phyloP scores from a whole-genome alignment of 1,140 invertebrate genomes.

The Arion vulgaris region DNA sequence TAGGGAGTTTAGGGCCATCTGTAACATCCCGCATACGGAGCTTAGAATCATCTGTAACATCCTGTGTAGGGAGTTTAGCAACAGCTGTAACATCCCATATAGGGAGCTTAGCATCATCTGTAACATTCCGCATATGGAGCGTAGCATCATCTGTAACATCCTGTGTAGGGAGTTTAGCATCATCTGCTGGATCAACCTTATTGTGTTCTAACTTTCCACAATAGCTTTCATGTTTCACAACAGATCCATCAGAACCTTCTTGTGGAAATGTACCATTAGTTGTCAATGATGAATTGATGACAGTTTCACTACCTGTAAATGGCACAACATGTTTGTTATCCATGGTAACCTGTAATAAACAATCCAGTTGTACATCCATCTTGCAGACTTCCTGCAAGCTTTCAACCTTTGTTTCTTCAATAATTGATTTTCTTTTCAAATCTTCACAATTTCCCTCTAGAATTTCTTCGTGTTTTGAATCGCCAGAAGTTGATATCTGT shows the following conservation, averaged over 20 bases:
- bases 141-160: neutral
- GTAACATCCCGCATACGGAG: too few relatives aligned
- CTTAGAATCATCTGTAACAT: too few relatives aligned
- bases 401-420: slow-evolving; percentile 12
- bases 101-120: too few relatives aligned
- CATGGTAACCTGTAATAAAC: neutral
- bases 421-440: neutral
- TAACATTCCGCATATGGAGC: too few relatives aligned
- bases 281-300: neutral
- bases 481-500: neutral
- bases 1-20: too few relatives aligned
- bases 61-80: too few relatives aligned
- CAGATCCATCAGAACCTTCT: neutral
- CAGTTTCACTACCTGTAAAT: neutral
- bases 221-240: neutral
- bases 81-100: too few relatives aligned
- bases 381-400: neutral
- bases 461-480: neutral
- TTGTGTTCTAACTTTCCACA: neutral
- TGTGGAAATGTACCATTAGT: neutral
- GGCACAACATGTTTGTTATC: neutral
- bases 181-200: too few relatives aligned
- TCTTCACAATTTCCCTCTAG: neutral
- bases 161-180: too few relatives aligned
- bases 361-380: neutral